These are phyloP conservation scores for Tetrapedia diversipes DNA, from an alignment of 2,888 invertebrate species.

Conservation along the genomic window DNA sequence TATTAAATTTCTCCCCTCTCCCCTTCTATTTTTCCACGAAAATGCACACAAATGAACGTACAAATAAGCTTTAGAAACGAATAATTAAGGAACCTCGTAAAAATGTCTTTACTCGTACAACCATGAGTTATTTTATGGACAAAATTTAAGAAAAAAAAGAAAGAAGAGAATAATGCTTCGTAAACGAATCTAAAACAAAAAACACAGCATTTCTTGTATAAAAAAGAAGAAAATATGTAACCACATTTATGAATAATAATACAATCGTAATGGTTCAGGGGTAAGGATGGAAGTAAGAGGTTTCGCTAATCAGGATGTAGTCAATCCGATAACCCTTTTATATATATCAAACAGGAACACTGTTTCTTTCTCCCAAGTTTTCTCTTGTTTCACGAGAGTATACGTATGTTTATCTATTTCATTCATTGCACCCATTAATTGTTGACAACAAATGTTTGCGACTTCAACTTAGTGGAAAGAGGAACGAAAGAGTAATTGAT, in stretches of 20 bases:
- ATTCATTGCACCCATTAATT: not conserved
- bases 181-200: not conserved
- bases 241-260: not conserved
- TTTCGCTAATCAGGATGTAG: constrained; percentile 30
- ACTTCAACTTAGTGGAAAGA: not conserved
- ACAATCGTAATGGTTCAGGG: not conserved
- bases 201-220: not conserved
- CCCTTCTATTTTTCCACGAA: not conserved
- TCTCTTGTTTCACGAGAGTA: not conserved
- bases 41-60: not conserved
- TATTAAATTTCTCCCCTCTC: too few species aligned
- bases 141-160: not conserved
- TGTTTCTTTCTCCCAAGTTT: constrained; percentile 1
- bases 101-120: too few species aligned
- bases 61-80: too few species aligned
- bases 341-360: constrained; percentile 4
- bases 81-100: not conserved
- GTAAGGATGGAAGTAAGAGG: not conserved
- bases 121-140: not conserved
- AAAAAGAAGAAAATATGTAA: not conserved
- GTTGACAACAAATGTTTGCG: not conserved
- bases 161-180: not conserved
- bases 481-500: not conserved
- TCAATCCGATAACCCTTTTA: constrained; percentile 24
- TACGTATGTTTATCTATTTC: not conserved